Conservation (phyloP, 2,113 vertebrate species). For the Murina feae region DNA sequence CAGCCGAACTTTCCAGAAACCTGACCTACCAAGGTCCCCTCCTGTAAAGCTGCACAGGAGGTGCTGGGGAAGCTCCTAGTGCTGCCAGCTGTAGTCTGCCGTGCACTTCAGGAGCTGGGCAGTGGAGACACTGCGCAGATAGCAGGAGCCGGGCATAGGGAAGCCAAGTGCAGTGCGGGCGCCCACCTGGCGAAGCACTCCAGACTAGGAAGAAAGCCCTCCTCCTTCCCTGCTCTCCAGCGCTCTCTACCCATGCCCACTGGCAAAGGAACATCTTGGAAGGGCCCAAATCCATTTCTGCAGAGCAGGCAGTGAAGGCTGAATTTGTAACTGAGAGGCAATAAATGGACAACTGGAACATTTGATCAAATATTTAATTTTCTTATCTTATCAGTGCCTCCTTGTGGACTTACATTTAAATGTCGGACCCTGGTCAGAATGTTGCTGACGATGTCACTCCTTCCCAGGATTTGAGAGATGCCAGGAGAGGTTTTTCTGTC, state of each 20-base stretch:
- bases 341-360: neutral
- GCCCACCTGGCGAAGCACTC: neutral
- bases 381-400: neutral
- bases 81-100: neutral
- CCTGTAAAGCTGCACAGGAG: neutral
- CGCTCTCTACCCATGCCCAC: neutral
- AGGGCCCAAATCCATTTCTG: neutral
- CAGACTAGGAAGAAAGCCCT: neutral
- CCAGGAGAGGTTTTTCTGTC: neutral
- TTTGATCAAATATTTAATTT: neutral
- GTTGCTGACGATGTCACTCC: neutral
- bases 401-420: neutral
- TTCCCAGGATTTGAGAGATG: neutral
- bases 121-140: neutral
- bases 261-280: neutral
- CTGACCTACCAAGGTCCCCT: neutral
- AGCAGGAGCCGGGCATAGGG: neutral
- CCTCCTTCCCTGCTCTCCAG: neutral
- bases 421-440: neutral
- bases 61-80: neutral
- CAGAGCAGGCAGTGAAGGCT: slow-evolving; percentile 4
- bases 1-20: neutral
- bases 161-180: neutral
- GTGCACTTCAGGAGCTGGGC: neutral
- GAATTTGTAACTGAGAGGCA: neutral